These are phyloP conservation scores for Australoheros facetus DNA, from an alignment of 2,797 vertebrate genomes.

Conservation along the genomic window DNA sequence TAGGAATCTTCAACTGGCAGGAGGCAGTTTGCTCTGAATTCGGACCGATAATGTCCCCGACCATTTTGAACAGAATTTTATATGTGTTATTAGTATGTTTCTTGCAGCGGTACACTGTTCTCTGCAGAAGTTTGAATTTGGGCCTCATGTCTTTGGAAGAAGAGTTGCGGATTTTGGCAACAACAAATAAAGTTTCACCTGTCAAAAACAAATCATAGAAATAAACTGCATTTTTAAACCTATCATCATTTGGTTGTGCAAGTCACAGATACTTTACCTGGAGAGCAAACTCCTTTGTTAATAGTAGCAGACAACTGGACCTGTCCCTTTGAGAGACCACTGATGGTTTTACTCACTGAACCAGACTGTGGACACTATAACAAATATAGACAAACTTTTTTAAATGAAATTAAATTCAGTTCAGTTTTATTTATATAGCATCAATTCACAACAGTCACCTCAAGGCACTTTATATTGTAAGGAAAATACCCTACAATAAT, in stretches of 20 bases:
- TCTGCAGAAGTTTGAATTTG: conserved; percentile 86
- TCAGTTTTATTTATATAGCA: too few relatives aligned
- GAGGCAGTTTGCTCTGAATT: conserved; percentile 80
- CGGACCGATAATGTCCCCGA: neutral
- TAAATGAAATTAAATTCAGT: too few relatives aligned
- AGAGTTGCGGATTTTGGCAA: conserved; percentile 87
- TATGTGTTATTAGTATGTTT: neutral
- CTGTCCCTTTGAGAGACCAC: neutral
- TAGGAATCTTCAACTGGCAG: conserved; percentile 76
- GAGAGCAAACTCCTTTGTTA: neutral
- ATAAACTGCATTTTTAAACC: neutral
- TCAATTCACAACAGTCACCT: too few relatives aligned
- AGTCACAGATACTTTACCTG: neutral
- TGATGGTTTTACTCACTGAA: neutral
- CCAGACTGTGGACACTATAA: neutral
- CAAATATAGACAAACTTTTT: neutral
- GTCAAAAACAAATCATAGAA: neutral
- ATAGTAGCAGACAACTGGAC: neutral
- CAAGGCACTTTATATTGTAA: too few relatives aligned
- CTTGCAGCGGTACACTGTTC: conserved; percentile 26
- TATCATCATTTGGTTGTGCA: neutral
- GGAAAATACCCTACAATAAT: too few relatives aligned
- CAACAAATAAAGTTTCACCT: conserved; percentile 27
- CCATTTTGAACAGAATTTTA: neutral
- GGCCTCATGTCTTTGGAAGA: conserved; percentile 85